Evolutionary conservation across 2,797 vertebrate genomes (phyloP), one percentile per base, ranked within the genome.

Genomic region (Falco biarmicus): DNA sequence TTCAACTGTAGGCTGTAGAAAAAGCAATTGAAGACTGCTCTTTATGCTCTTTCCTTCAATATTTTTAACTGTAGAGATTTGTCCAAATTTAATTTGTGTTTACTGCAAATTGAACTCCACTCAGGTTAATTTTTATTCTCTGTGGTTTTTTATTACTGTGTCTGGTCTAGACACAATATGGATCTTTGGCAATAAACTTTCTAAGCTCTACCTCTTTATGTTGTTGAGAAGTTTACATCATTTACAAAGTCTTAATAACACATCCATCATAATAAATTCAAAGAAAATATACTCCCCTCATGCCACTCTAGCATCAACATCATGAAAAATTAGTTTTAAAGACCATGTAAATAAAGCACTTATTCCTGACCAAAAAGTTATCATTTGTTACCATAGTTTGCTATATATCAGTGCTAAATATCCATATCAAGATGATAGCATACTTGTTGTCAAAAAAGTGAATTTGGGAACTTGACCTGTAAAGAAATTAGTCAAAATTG

Each of bases 91-190:
- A 96, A 91, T 95, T 69, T 69, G 79, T 92, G 82, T 93, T 94
- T 97, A 84, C 89, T 92, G 60, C 61, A 95, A 93, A 95, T 84
- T 95, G 93, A 93, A 93, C 64, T 97, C 95, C 61, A 94, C 34
- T 89, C 87, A 59, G 43, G 85, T 93, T 98, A 93, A 92, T 95
- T 96, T 94, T 97, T 84, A 91, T 93, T 97, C 87, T 94, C 87
- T 77, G 29, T 51, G 80, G 12, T 32, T 91, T 93, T 95, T 95
- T 84, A 92, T 91, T 94, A 65, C 39, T 94, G 61, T 95, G 41
- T 93, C 95, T 93, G 81, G 80, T 97, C 91, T 94, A 97, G 95
- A 97, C 87, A 82, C 50, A 95, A 64, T 96, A 95, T 68, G 84
- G 64, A 88, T 74, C 54, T 94, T 96, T 71, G 61, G 53, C 68